Percentiles rank a stretch among this genome's conserved stretches.
Evolutionary conservation across 2,888 invertebrate genomes (phyloP).

Genomic region (Morpho helenor): DNA sequence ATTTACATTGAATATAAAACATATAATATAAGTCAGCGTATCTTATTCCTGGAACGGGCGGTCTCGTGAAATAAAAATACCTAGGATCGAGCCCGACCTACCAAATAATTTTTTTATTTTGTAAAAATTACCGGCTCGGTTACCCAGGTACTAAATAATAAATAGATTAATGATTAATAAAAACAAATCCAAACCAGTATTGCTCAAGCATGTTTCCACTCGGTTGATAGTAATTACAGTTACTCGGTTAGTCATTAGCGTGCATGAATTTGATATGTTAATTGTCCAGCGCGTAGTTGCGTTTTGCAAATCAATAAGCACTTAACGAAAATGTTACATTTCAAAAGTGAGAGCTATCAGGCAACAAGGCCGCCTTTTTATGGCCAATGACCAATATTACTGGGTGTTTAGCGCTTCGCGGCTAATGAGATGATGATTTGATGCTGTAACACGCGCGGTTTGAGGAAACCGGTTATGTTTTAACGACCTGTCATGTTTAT

Average conservation of each 20-base stretch:
- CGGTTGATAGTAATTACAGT: constrained; percentile 10
- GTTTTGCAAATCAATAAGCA: constrained; percentile 15
- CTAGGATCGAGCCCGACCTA: no score
- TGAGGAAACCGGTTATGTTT: constrained; percentile 2
- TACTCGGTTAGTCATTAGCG: constrained; percentile 7
- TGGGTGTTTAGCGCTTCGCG: constrained; percentile 37
- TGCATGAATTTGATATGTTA: constrained; percentile 15
- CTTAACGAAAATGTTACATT: constrained; percentile 21
- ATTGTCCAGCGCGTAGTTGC: constrained; percentile 4
- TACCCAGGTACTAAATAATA: no score
- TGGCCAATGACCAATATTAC: constrained; percentile 22
- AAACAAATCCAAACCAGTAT: neutral
- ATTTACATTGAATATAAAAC: no score
- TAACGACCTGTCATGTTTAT: neutral
- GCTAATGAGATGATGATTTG: constrained; percentile 56
- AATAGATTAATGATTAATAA: no score
- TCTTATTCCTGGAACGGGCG: no score
- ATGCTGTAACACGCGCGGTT: constrained; percentile 15
- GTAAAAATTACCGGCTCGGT: no score
- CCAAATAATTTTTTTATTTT: no score
- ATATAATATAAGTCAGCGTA: no score
- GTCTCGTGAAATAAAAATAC: no score
- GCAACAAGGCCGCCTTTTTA: constrained; percentile 38
- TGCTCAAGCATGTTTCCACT: constrained; percentile 1
- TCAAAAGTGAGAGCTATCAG: constrained; percentile 51